A percentile compares a stretch with the other conserved stretches of the same genome.
phyloP scores from a whole-genome alignment of 1,140 invertebrate genomes.

The Lasaia peninsularis region DNA sequence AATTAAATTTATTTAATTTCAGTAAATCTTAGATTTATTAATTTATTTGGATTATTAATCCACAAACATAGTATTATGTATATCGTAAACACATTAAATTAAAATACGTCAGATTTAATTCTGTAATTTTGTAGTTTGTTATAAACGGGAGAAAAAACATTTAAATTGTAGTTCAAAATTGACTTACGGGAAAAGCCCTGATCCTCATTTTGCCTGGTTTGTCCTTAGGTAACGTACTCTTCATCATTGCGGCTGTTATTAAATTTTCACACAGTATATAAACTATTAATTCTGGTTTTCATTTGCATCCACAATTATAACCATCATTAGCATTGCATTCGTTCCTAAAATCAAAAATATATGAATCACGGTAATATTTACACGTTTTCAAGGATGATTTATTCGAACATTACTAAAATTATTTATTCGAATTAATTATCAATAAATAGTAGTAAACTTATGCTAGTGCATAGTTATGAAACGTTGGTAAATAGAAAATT shows the following conservation, averaged over 20 bases:
- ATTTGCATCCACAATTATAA: constrained; percentile 56
- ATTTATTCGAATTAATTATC: not conserved
- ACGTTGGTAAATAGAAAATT: constrained; percentile 1
- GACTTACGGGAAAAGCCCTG: constrained; percentile 95
- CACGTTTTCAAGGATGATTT: not conserved
- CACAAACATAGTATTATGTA: too few relatives aligned
- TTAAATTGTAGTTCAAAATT: not conserved
- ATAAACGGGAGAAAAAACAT: too few relatives aligned
- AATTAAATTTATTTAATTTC: too few relatives aligned
- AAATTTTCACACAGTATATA: constrained; percentile 42
- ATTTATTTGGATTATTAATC: too few relatives aligned
- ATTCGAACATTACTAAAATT: not conserved
- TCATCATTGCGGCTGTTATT: constrained; percentile 79
- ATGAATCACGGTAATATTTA: constrained; percentile 8
- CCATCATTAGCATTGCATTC: constrained; percentile 63
- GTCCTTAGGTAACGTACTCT: constrained; percentile 85
- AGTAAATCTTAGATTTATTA: too few relatives aligned
- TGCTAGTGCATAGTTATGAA: not conserved
- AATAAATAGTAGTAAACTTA: not conserved
- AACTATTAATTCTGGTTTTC: constrained; percentile 40
- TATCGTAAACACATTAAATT: too few relatives aligned
- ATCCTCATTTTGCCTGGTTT: constrained; percentile 98
- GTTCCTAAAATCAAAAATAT: constrained; percentile 58
- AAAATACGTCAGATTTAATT: too few relatives aligned
- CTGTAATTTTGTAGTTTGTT: too few relatives aligned